Evolutionary conservation across 2,888 invertebrate species (phyloP), one percentile per base, ranked within the genome.

Genomic region (Sisyra nigra): DNA sequence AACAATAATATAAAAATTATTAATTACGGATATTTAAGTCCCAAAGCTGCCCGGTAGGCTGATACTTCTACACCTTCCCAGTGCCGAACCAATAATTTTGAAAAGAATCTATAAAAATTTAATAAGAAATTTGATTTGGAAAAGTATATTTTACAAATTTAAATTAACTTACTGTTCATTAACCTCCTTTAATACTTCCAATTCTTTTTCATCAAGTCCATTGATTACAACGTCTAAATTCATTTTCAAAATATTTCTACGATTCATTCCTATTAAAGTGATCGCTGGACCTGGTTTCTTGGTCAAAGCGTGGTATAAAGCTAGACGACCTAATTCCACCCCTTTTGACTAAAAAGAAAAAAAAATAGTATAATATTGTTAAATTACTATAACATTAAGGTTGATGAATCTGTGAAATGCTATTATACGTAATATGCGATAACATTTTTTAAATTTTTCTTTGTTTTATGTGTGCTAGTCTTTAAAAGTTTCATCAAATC

Each of bases 241-340:
- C 42, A 69, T 66, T 3, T 65, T 53, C 24, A 87, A 59, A 49
- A 82, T 66, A 5, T 69, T 58, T 42, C 64, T 60, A 55, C 71
- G 80, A 59, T 76, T 79, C 67, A 88, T 83, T 41, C 89, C 89
- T 49, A 83, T 73, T 15, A 91, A 60, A 55, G 80, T 76, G 1
- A 84, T 83, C 48, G 75, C 68, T 18, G 80, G 68, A 30, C 71
- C 74, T 8, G 57, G 50, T 35, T 29, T 37, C 5, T 66, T 67
- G 50, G 66, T 65, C 37, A 79, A 59, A 0, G 73, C 68, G 55
- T 75, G 71, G 68, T 77, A 74, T 44, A 79, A 66, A 9, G 86
- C 84, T 33, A 87, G 59, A 54, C 76, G 77, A 3, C 76, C 82
- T 17, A 87, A 57, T 61, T 85, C 80, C 3, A 80, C 68, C 35